Conservation (phyloP, 2,888 invertebrate genomes). For the Seira musarum region DNA sequence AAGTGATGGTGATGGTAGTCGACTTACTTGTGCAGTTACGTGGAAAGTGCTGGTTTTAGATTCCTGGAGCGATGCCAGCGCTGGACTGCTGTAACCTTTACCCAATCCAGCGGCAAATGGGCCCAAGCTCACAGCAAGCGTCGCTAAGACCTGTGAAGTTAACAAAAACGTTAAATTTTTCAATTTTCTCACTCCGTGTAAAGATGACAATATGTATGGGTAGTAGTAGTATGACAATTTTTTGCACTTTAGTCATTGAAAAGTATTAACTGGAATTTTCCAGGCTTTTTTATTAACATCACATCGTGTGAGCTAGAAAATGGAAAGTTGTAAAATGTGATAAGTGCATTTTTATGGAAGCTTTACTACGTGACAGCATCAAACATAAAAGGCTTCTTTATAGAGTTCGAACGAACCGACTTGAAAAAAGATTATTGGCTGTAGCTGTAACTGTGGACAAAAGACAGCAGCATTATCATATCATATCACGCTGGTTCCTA, state of each 20-base stretch:
- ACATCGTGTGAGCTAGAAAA: too few relatives aligned
- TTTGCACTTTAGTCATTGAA: too few relatives aligned
- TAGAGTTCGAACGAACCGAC: not conserved
- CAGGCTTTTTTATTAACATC: too few relatives aligned
- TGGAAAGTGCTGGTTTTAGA: conserved; percentile 68
- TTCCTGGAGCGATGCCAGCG: conserved; percentile 83
- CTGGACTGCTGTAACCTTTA: conserved; percentile 88
- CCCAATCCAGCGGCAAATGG: conserved; percentile 84
- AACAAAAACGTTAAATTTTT: conserved; percentile 33
- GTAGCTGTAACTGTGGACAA: not conserved
- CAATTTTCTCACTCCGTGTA: too few relatives aligned
- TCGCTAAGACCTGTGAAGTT: conserved; percentile 79
- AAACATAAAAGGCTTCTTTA: conserved; percentile 13
- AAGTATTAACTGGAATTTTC: too few relatives aligned
- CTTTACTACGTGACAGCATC: not conserved
- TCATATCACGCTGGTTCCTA: not conserved
- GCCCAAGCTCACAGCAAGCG: conserved; percentile 84
- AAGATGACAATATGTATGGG: too few relatives aligned
- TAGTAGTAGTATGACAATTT: too few relatives aligned
- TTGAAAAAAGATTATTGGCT: not conserved
- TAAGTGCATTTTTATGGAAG: conserved; percentile 1
- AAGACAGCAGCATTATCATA: not conserved
- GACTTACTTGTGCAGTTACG: conserved; percentile 68
- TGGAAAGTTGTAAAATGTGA: not conserved
- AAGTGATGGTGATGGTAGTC: not conserved